phyloP scores from a whole-genome alignment of 92 coral and sea anemone genomes.

The Epizoanthus rinbou region DNA sequence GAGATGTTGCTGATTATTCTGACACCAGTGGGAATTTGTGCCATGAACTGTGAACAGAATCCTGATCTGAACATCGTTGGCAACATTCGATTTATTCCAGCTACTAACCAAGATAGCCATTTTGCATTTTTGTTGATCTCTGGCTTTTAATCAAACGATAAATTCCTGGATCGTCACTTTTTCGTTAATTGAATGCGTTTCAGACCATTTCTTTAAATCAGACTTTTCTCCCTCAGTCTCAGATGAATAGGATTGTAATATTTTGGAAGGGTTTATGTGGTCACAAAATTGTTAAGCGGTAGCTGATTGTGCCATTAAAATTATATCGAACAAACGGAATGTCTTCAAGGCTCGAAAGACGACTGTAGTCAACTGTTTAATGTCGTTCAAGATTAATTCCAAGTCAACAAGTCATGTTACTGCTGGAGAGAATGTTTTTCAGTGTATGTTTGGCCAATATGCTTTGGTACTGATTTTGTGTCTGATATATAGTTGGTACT shows the following conservation, averaged over 20 bases:
- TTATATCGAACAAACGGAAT: constrained; percentile 32
- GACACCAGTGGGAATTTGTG: background rate
- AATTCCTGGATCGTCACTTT: constrained; percentile 3
- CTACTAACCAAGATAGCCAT: constrained; percentile 37
- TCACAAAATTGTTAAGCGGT: constrained; percentile 37
- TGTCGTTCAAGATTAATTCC: background rate
- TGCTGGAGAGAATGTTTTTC: constrained; percentile 13
- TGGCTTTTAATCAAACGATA: constrained; percentile 27
- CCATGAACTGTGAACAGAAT: constrained; percentile 7
- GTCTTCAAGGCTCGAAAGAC: constrained; percentile 20
- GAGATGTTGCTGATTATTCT: background rate
- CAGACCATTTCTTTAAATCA: background rate
- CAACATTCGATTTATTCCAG: constrained; percentile 27
- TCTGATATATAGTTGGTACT: constrained; percentile 20
- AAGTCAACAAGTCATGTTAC: constrained; percentile 26
- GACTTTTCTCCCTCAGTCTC: background rate
- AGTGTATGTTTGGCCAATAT: constrained; percentile 1
- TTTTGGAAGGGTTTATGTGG: background rate
- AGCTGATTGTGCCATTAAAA: constrained; percentile 45
- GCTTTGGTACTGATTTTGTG: background rate
- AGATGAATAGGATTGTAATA: background rate
- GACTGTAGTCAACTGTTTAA: constrained; percentile 16
- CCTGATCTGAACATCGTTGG: background rate
- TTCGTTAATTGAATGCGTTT: background rate
- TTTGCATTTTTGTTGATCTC: constrained; percentile 35